A percentile compares a stretch with the other conserved stretches of the same genome.
Conservation (phyloP, 2,888 invertebrate species). For the Euphydryas editha region DNA sequence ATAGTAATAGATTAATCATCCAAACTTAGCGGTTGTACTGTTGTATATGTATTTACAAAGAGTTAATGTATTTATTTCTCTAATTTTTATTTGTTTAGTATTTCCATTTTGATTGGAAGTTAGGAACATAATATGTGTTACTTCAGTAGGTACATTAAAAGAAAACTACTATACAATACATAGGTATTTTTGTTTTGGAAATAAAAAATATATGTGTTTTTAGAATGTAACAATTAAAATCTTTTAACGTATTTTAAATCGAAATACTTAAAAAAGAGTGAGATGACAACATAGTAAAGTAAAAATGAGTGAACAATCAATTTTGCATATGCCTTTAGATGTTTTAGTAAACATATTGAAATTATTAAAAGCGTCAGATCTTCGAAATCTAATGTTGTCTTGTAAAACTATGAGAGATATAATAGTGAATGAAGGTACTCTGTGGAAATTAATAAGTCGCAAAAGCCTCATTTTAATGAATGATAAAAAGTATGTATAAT, state of each 20-base stretch:
- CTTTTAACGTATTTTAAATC: not conserved
- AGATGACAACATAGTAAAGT: not conserved
- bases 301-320: constrained; percentile 43
- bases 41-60: too few species aligned
- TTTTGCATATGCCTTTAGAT: constrained; percentile 61
- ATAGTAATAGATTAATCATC: too few species aligned
- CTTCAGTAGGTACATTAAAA: too few species aligned
- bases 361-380: constrained; percentile 55
- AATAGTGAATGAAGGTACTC: constrained; percentile 57
- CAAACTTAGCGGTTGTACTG: too few species aligned
- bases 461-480: constrained; percentile 52
- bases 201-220: not conserved
- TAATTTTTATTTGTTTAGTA: too few species aligned
- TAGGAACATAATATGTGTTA: too few species aligned
- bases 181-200: too few species aligned
- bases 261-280: not conserved
- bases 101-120: too few species aligned
- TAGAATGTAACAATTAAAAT: not conserved
- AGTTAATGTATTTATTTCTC: too few species aligned
- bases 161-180: too few species aligned
- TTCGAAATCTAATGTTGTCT: constrained; percentile 65
- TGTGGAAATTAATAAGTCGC: constrained; percentile 60
- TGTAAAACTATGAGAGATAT: constrained; percentile 62
- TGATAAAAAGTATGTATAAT: constrained; percentile 27
- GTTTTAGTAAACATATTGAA: constrained; percentile 62